Conservation (phyloP, 2,113 vertebrate species). For the Syrrhaptes paradoxus region DNA sequence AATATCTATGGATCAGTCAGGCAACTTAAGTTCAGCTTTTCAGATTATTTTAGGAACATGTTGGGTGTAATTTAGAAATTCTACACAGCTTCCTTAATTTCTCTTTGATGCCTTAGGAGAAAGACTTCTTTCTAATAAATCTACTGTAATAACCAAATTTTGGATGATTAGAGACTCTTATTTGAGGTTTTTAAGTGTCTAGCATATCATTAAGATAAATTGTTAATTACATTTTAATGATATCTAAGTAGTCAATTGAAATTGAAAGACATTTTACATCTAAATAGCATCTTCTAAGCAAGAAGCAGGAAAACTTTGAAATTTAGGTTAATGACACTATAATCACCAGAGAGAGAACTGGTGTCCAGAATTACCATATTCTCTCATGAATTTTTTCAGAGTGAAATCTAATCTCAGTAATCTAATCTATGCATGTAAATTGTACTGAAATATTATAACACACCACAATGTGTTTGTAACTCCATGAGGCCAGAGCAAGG, state of each 20-base stretch:
- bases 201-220: background rate
- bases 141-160: slow-evolving; percentile 1
- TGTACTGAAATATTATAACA: background rate
- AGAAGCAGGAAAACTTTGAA: background rate
- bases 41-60: background rate
- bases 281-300: slow-evolving; percentile 14
- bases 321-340: background rate
- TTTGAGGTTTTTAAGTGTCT: slow-evolving; percentile 1
- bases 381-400: background rate
- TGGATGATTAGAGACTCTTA: slow-evolving; percentile 14
- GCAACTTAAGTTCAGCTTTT: background rate
- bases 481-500: background rate
- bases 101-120: slow-evolving; percentile 27
- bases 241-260: slow-evolving; percentile 26
- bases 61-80: slow-evolving; percentile 35
- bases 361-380: background rate
- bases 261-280: slow-evolving; percentile 32
- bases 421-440: background rate
- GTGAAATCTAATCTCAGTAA: background rate
- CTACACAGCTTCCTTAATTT: slow-evolving; percentile 13
- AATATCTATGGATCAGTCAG: background rate
- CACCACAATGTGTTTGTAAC: background rate
- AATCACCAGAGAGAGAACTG: background rate
- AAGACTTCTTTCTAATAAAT: slow-evolving; percentile 14
- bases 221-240: slow-evolving; percentile 66